Evolutionary conservation across 1,140 invertebrate genomes (phyloP).

Genomic region (Ceratoteleas bidentatus): DNA sequence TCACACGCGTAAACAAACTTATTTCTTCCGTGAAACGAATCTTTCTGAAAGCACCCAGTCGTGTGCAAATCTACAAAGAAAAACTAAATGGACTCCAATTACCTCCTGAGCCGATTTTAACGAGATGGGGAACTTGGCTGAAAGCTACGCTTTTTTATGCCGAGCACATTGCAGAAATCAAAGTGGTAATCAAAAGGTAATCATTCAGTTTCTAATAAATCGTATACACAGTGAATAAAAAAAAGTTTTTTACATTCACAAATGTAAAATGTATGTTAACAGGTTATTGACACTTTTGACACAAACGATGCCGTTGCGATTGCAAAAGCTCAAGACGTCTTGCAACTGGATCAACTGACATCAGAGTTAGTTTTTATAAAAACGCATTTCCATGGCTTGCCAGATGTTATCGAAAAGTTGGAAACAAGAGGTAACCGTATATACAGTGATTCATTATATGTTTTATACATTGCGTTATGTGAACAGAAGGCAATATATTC

Average conservation of each 20-base stretch:
- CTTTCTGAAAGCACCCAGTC: neutral
- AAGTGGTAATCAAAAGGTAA: too few species aligned
- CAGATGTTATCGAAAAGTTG: neutral
- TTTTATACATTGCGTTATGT: too few species aligned
- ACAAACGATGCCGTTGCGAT: neutral
- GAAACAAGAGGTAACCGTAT: constrained; percentile 2
- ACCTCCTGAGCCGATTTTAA: neutral
- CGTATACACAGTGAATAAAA: too few species aligned
- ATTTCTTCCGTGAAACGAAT: neutral
- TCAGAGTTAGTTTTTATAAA: neutral
- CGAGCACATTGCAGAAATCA: neutral
- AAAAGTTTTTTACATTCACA: neutral
- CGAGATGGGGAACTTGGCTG: constrained; percentile 7
- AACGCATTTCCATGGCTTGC: neutral
- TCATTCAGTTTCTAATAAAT: too few species aligned
- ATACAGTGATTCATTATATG: too few species aligned
- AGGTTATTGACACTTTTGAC: constrained; percentile 1
- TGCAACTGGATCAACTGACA: neutral
- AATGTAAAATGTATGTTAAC: neutral
- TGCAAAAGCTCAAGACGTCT: neutral
- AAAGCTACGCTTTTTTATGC: constrained; percentile 9
- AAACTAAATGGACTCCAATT: neutral
- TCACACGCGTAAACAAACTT: neutral
- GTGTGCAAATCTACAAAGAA: neutral
- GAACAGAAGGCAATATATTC: too few species aligned